These are phyloP conservation scores for Climacteris rufus DNA, from an alignment of 2,113 vertebrate species.

Conservation along the genomic window DNA sequence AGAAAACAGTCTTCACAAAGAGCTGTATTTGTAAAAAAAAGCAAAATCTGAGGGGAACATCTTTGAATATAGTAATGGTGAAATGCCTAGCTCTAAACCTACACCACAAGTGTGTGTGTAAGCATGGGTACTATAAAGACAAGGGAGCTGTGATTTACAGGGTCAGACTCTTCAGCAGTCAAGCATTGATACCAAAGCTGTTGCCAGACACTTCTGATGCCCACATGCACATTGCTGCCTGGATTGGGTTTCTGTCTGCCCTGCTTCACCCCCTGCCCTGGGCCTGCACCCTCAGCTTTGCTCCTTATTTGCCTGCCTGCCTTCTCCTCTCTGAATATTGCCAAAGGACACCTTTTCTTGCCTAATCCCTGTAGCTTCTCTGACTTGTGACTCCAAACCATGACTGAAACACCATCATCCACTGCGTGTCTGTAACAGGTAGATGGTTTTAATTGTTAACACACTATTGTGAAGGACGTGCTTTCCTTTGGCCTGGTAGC, in stretches of 20 bases:
- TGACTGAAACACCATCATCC: rapidly evolving
- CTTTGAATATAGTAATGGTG: not conserved
- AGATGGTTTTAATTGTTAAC: not conserved
- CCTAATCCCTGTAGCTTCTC: not conserved
- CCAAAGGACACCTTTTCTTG: not conserved
- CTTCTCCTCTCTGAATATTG: not conserved
- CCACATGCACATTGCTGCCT: rapidly evolving
- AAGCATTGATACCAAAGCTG: rapidly evolving
- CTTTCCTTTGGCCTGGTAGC: not conserved
- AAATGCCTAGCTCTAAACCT: not conserved
- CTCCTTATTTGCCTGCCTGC: not conserved
- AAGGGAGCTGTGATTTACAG: not conserved
- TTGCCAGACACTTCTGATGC: not conserved
- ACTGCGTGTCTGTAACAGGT: not conserved
- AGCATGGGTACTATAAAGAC: not conserved
- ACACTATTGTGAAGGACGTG: rapidly evolving
- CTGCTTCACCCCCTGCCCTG: not conserved
- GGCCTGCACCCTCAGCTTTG: not conserved
- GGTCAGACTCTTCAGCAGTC: not conserved
- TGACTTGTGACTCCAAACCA: not conserved
- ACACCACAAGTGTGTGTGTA: rapidly evolving
- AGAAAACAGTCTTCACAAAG: no score
- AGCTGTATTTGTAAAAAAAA: no score
- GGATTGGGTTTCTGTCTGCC: not conserved
- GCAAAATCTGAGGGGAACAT: not conserved